Evolutionary conservation across 2,113 vertebrate genomes (phyloP), one percentile per base, ranked within the genome.

Genomic region (Sinocyclocheilus anshuiensis): DNA sequence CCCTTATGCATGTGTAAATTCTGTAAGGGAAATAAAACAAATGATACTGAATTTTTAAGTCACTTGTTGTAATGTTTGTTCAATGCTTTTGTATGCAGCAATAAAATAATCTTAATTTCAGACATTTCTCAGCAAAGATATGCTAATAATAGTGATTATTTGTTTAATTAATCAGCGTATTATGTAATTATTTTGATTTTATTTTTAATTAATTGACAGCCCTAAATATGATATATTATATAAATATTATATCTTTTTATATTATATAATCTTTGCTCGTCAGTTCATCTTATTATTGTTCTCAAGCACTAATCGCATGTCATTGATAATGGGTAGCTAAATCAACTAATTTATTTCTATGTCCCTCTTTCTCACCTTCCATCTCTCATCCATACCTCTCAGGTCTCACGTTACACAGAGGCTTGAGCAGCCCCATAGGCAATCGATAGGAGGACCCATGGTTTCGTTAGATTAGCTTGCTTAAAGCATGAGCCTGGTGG

Each of bases 331-430:
- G 50, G 50, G 6, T 36, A 36, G 20, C 20, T 42, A 74, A 74
- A 74, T 45, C 36, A 24, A 8, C 74, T 26, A 6, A 76, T 48
- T 26, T 76, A 20, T 45, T 45, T 24, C 29, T 48, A 59, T 67
- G 9, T 48, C 3, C 18, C 36, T 81, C 45, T 24, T 24, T n/a
- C 36, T 33, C 22, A 5, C 13, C 15, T 48, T 80, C 45, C 48
- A 72, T 85, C 76, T 57, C 72, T 39, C 76, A 45, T 76, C 75
- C 69, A 81, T 87, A 36, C 57, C 74, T 81, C 65, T 83, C 69
- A 75, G 50, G 61, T 87, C 81, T 87, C 71, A 42, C 84, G 86
- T 89, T 89, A 89, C 84, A 89, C 72, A 67, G 61, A 77, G 86
- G 72, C 81, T 86, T 84, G 83, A 89, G 53, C 82, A 86, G 81